Evolutionary conservation across 2,113 vertebrate species (phyloP).

Genomic region (Rhagologus leucostigma): DNA sequence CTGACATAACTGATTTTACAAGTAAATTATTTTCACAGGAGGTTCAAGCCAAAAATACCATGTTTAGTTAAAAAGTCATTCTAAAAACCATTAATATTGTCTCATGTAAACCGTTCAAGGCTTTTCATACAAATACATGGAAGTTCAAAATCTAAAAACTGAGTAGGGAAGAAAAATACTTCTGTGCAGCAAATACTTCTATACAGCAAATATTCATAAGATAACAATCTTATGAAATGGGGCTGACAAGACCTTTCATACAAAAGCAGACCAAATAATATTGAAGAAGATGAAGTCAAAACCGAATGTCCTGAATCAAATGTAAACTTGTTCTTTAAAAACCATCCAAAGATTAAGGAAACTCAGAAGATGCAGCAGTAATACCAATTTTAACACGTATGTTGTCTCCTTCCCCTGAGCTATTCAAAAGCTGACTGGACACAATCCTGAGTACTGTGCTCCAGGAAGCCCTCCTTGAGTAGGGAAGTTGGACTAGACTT

Average conservation of each 20-base stretch:
- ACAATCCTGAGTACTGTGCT: not conserved
- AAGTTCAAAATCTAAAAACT: not conserved
- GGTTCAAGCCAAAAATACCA: not conserved
- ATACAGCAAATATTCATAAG: no score
- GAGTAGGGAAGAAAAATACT: not conserved
- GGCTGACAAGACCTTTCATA: not conserved
- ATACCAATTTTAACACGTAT: not conserved
- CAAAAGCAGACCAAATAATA: not conserved
- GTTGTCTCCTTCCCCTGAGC: not conserved
- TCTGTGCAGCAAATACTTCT: not conserved
- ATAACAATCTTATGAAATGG: not conserved
- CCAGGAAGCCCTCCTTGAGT: not conserved
- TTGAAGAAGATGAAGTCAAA: rapidly evolving
- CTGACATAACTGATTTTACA: not conserved
- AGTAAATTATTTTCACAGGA: not conserved
- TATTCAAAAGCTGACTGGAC: not conserved
- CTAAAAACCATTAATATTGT: not conserved
- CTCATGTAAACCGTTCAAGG: not conserved
- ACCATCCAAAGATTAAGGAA: not conserved
- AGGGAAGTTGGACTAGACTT: not conserved
- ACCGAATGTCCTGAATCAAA: not conserved
- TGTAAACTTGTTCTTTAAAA: not conserved
- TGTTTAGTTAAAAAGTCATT: not conserved
- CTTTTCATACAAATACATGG: not conserved
- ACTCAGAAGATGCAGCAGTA: not conserved